Conservation (phyloP, 2,888 invertebrate species). For the Sarcophaga carnaria region DNA sequence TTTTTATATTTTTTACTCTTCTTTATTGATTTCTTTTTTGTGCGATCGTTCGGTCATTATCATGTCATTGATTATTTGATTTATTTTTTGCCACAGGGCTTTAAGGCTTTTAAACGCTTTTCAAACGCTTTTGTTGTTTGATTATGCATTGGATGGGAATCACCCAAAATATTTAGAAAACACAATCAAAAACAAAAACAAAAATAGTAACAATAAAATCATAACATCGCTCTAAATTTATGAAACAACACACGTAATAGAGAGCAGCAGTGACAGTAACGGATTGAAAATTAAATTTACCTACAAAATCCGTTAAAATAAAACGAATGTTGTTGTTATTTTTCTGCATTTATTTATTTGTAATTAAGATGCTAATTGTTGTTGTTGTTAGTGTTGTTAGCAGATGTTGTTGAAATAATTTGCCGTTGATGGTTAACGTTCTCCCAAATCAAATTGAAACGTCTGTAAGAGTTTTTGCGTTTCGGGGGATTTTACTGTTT, state of each 20-base stretch:
- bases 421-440: no score
- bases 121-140: neutral
- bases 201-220: neutral
- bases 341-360: neutral
- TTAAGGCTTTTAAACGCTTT: neutral
- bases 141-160: neutral
- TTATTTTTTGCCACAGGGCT: neutral
- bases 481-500: neutral
- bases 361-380: slow-evolving; percentile 32
- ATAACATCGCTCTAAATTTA: neutral
- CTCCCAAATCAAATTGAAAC: no score
- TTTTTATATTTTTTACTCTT: neutral
- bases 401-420: neutral
- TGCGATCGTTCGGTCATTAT: neutral
- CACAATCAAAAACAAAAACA: neutral
- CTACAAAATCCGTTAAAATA: neutral
- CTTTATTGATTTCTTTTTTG: neutral
- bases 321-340: neutral
- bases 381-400: slow-evolving; percentile 1
- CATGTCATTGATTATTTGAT: neutral
- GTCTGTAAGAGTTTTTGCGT: neutral
- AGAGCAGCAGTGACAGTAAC: neutral
- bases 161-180: neutral
- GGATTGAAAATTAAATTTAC: neutral
- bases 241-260: neutral